These are phyloP conservation scores for Tetramorium simillimum DNA, from an alignment of 1,140 invertebrate genomes.

Conservation along the genomic window DNA sequence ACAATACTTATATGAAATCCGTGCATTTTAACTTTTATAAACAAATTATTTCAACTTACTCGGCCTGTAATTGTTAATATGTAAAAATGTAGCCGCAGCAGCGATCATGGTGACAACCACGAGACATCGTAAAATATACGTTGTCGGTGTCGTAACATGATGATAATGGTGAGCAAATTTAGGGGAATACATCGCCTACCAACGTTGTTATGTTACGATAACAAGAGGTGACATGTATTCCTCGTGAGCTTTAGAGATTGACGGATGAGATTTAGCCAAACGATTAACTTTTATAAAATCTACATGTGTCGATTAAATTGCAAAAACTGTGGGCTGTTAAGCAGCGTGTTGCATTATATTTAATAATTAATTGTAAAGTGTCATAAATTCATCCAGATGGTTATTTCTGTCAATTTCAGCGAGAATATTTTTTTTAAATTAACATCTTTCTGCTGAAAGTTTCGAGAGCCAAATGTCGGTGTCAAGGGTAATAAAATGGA, in stretches of 20 bases:
- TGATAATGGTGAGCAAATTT: conserved; percentile 64
- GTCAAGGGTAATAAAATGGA: not conserved
- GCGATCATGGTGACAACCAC: conserved; percentile 78
- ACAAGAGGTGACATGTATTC: conserved; percentile 70
- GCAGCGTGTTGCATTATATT: not conserved
- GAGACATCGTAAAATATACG: conserved; percentile 77
- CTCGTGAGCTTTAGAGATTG: not conserved
- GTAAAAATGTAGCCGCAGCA: conserved; percentile 82
- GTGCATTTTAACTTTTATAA: not conserved
- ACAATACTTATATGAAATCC: not conserved
- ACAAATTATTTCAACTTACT: conserved; percentile 77
- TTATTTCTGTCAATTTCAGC: not conserved
- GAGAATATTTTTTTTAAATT: not conserved
- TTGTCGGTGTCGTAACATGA: conserved; percentile 70
- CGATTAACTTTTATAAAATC: not conserved
- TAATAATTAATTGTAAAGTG: not conserved
- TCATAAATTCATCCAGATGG: too few species aligned
- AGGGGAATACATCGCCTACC: conserved; percentile 75
- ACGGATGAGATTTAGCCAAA: not conserved
- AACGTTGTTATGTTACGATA: conserved; percentile 67
- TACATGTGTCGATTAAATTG: not conserved
- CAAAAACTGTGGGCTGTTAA: not conserved
- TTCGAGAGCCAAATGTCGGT: not conserved
- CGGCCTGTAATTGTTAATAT: conserved; percentile 82
- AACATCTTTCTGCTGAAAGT: not conserved